Conservation (phyloP, 2,113 vertebrate species). For the Synchiropus splendidus region DNA sequence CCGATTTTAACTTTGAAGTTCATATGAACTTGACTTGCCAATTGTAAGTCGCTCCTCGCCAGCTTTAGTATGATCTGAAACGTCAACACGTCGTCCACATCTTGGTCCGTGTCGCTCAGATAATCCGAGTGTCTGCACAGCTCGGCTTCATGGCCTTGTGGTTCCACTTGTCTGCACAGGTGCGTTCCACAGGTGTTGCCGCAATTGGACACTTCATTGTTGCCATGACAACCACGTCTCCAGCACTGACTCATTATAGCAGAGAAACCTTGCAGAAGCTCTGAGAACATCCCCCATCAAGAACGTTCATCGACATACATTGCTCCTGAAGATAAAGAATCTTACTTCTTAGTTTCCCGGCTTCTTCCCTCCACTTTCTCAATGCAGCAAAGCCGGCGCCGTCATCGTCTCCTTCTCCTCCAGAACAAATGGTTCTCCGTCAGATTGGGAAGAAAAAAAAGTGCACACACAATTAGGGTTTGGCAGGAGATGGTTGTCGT, state of each 20-base stretch:
- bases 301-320: too few species aligned
- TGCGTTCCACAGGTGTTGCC: slow-evolving; percentile 29
- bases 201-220: slow-evolving; percentile 1
- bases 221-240: slow-evolving; percentile 13
- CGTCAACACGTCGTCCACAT: neutral
- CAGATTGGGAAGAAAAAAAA: slow-evolving; percentile 31
- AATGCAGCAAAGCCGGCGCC: slow-evolving; percentile 5
- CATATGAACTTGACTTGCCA: too few species aligned
- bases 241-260: neutral
- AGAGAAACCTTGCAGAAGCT: neutral
- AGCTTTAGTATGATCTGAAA: neutral
- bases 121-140: slow-evolving; percentile 3
- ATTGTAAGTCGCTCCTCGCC: too few species aligned
- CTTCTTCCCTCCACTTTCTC: slow-evolving; percentile 15
- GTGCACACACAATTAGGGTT: slow-evolving; percentile 40
- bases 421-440: slow-evolving; percentile 25
- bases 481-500: slow-evolving; percentile 39
- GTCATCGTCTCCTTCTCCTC: neutral
- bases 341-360: too few species aligned
- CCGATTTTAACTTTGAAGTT: too few species aligned
- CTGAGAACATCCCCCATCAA: too few species aligned
- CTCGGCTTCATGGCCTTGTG: slow-evolving; percentile 7
- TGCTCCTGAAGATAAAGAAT: too few species aligned
- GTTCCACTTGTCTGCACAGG: slow-evolving; percentile 22
- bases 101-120: slow-evolving; percentile 1